These are phyloP conservation scores for Aphis craccivora DNA, from an alignment of 1,140 invertebrate genomes.

Conservation along the genomic window DNA sequence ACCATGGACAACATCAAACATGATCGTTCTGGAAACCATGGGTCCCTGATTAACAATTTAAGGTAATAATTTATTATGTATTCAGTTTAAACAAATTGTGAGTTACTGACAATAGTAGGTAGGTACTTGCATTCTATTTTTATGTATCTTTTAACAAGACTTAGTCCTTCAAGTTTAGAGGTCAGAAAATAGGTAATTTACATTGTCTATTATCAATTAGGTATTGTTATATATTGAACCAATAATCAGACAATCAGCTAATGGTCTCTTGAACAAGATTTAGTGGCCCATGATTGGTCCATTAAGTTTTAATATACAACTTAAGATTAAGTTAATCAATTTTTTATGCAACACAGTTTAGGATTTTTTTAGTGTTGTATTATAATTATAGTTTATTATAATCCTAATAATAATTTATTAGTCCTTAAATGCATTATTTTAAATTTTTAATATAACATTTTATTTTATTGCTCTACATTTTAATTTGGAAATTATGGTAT, in stretches of 20 bases:
- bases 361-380: neutral
- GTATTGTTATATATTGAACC: neutral
- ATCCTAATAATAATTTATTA: neutral
- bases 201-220: neutral
- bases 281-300: no score
- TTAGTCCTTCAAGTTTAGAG: neutral
- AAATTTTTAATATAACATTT: neutral
- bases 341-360: neutral
- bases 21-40: neutral
- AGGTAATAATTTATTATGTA: neutral
- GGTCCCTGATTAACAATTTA: neutral
- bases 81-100: neutral
- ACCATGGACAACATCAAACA: neutral
- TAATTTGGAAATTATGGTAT: neutral
- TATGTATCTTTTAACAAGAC: neutral
- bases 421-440: neutral
- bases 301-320: neutral
- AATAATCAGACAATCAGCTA: neutral
- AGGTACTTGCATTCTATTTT: neutral
- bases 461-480: neutral
- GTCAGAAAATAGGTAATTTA: neutral
- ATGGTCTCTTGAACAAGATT: neutral
- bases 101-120: neutral
- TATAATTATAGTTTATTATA: neutral
- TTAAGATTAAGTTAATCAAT: neutral